Base-by-base conservation (phyloP, 1,140 invertebrate species). In the Atta colombica region DNA sequence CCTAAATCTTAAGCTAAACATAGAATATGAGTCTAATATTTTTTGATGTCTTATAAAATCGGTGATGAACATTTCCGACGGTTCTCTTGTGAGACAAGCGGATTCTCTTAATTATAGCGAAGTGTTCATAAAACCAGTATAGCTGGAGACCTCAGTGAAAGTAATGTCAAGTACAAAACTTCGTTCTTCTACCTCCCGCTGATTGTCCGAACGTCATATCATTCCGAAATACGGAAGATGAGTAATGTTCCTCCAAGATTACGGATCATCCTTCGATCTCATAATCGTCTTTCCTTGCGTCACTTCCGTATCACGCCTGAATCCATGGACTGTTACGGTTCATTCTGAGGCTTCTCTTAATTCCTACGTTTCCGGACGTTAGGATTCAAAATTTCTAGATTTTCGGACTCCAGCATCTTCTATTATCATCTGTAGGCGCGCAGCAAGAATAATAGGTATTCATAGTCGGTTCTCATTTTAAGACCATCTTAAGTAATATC, bases 161-260 rank as follows among this genome's bases (percentile, higher is more conserved):
- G 65, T 88, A 68, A 81, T 68, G 39, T 90, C 77, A 63, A 90
- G 89, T 90, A 90, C 89, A 90, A 90, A 90, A 77, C 75, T 75
- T 58, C 51, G 39, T 74, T 84, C 81, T 35, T 85, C 81, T 85
- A 75, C 81, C 81, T 85, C 81, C 60, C 71, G 71, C 28, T 55
- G 25, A 77, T 77, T n/a, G 58, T 85, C 45, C 35, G 55, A 35
- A 68, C n/a, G 18, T 31, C 25, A n/a, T 63, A 45, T 63, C 55
- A 39, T 63, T 63, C 39, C 45, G 39, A 7, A 84, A 61, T 51
- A 60, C 68, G 77, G 77, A 53, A 69, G 25, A 81, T 35, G 77
- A 81, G 6, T 71, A 58, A 81, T 35, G 78, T 81, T 81, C 78
- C 78, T 81, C 4, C 21, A 58, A 45, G 65, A 71, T 81, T 81